Evolutionary conservation across 2,797 vertebrate species (phyloP).

Genomic region (Numenius phaeopus): DNA sequence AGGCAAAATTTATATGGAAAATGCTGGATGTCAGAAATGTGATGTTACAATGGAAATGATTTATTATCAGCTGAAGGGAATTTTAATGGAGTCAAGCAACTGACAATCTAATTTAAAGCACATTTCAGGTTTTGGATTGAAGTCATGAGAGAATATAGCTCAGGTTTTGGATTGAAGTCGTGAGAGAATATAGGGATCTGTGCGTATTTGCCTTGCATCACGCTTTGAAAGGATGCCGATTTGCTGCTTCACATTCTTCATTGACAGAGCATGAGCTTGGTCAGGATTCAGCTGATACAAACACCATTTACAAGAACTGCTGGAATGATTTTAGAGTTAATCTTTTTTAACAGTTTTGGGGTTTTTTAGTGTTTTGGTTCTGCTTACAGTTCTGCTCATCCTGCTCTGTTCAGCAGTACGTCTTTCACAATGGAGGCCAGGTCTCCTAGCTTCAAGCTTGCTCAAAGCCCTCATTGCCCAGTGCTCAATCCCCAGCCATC

Average conservation of each 20-base stretch:
- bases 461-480: not conserved
- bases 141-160: not conserved
- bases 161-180: not conserved
- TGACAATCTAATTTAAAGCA: not conserved
- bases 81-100: not conserved
- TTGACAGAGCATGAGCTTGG: not conserved
- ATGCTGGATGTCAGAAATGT: not conserved
- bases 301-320: not conserved
- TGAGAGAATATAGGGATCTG: not conserved
- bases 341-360: not conserved
- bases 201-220: not conserved
- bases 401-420: not conserved
- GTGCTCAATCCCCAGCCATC: not conserved
- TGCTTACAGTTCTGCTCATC: not conserved
- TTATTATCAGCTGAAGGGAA: constrained; percentile 26
- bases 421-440: not conserved
- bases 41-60: constrained; percentile 31
- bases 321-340: not conserved
- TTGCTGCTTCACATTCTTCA: not conserved
- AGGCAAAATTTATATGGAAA: not conserved
- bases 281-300: not conserved
- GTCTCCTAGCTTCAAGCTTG: not conserved
- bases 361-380: not conserved
- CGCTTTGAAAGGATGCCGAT: not conserved
- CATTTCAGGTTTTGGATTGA: constrained; percentile 7